A percentile compares a stretch with the other conserved stretches of the same genome.
Evolutionary conservation across 2,888 invertebrate genomes (phyloP).

Genomic region (Monopis laevigella): DNA sequence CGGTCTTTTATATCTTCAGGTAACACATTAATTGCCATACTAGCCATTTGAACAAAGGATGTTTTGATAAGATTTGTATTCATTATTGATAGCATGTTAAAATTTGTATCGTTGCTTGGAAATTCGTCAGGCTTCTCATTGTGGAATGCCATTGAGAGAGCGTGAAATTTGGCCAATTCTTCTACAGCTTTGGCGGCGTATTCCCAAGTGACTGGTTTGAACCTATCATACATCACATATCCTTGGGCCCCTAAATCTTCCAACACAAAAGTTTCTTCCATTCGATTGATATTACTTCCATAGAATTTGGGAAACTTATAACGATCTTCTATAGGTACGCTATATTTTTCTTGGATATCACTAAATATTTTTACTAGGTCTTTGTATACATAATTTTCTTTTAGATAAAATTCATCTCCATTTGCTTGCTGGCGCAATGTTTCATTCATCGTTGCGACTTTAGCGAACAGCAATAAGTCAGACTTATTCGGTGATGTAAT

Average conservation of each 20-base stretch:
- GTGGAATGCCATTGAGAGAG: slow-evolving; percentile 23
- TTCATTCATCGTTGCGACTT: not conserved
- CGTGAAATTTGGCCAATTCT: slow-evolving; percentile 24
- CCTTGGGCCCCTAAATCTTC: slow-evolving; percentile 19
- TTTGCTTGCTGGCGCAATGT: not conserved
- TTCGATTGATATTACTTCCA: slow-evolving; percentile 13
- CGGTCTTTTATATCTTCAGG: slow-evolving; percentile 1
- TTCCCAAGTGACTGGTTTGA: slow-evolving; percentile 18
- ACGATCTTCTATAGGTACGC: slow-evolving; percentile 13
- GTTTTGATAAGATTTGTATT: not conserved
- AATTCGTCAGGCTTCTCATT: slow-evolving; percentile 15
- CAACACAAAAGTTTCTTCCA: slow-evolving; percentile 18
- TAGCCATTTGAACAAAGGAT: not conserved
- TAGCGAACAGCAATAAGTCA: slow-evolving; percentile 8
- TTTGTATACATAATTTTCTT: slow-evolving; percentile 3
- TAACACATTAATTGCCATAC: slow-evolving; percentile 13
- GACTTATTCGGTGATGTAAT: not conserved
- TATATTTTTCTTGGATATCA: slow-evolving; percentile 14
- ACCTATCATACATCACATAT: slow-evolving; percentile 18
- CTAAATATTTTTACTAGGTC: not conserved
- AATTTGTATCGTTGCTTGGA: slow-evolving; percentile 1
- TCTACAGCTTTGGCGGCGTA: slow-evolving; percentile 19
- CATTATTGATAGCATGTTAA: not conserved
- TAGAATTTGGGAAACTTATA: slow-evolving; percentile 16
- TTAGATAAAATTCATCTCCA: slow-evolving; percentile 1